Conservation (phyloP, 2,797 vertebrate genomes). For the Aphelocoma californica region DNA sequence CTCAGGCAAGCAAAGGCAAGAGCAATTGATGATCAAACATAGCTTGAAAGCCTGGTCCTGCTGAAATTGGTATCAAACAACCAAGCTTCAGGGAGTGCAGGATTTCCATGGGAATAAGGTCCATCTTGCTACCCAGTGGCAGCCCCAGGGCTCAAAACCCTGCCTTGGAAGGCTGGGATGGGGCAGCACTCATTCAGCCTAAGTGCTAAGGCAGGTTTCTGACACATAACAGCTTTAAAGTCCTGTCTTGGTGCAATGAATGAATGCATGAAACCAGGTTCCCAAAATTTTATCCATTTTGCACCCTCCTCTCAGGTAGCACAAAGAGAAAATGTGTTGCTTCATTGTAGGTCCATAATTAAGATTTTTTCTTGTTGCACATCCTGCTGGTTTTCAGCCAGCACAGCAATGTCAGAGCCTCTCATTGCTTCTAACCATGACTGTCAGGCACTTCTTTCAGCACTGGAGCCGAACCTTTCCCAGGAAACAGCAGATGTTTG, state of each 20-base stretch:
- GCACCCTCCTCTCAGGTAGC: neutral
- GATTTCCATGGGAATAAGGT: neutral
- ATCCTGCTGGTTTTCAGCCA: neutral
- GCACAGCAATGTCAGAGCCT: neutral
- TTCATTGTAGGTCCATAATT: neutral
- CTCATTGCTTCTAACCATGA: neutral
- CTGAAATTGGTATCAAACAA: neutral
- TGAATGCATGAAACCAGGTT: neutral
- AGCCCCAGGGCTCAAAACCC: neutral
- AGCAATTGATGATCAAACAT: neutral
- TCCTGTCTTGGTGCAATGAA: neutral
- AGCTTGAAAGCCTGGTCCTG: neutral
- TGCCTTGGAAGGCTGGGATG: neutral
- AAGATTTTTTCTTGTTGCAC: neutral
- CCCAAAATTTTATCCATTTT: neutral
- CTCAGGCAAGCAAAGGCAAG: neutral
- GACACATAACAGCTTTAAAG: neutral
- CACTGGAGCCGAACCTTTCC: neutral
- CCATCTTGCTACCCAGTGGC: neutral
- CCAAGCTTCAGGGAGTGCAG: neutral
- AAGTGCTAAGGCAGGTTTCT: neutral
- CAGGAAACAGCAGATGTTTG: slow-evolving; percentile 13
- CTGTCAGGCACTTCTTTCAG: neutral
- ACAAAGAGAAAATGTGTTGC: neutral
- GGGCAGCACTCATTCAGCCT: accelerated